phyloP scores from a whole-genome alignment of 2,797 vertebrate species.

The Phrynocephalus vlangalii region DNA sequence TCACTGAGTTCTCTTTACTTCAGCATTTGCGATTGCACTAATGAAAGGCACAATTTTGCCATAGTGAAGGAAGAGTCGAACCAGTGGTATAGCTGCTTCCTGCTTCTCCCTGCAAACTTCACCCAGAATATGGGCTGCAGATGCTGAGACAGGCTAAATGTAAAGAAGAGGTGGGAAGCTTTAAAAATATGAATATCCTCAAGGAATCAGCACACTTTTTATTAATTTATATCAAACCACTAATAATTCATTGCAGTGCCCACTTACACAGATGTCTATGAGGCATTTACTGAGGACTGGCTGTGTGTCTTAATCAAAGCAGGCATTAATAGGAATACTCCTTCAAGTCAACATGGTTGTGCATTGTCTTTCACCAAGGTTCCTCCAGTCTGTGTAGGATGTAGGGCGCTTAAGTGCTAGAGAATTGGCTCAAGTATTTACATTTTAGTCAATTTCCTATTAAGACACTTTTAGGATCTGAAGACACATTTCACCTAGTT shows the following conservation, averaged over 20 bases:
- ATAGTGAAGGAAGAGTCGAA: conserved; percentile 94
- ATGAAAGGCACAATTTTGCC: conserved; percentile 97
- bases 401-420: not conserved
- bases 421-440: not conserved
- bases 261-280: conserved; percentile 9
- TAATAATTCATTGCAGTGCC: not conserved
- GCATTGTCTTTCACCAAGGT: conserved; percentile 32
- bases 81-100: conserved; percentile 95
- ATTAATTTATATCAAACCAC: conserved; percentile 18
- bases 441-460: not conserved
- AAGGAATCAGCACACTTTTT: not conserved
- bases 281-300: not conserved
- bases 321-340: conserved; percentile 62
- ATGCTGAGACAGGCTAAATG: conserved; percentile 92
- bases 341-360: not conserved
- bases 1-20: conserved; percentile 98
- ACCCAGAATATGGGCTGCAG: conserved; percentile 91
- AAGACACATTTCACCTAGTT: not conserved
- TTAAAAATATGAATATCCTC: conserved; percentile 19
- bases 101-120: conserved; percentile 98
- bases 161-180: conserved; percentile 38
- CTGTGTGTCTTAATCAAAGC: conserved; percentile 46
- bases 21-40: conserved; percentile 93
- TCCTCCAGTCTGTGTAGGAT: not conserved
- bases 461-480: not conserved